Evolutionary conservation across 1,140 invertebrate genomes (phyloP).

Genomic region (Whitmania pigra): DNA sequence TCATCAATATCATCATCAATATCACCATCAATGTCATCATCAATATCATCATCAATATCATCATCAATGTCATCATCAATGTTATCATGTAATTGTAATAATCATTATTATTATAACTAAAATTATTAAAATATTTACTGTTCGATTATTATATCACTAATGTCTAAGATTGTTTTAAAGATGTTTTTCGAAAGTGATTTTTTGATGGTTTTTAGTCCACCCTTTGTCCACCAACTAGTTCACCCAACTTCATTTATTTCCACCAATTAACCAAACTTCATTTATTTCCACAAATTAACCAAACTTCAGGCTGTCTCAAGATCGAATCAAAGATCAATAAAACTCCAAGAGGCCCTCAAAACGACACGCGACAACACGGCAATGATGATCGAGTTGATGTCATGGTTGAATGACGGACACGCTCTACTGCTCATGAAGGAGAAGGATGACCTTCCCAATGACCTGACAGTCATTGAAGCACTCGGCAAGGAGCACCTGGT

Average conservation of each 20-base stretch:
- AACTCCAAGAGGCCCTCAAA: constrained; percentile 61
- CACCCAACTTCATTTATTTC: not conserved
- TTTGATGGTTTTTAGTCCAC: no score
- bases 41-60: no score
- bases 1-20: no score
- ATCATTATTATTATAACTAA: no score
- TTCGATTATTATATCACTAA: no score
- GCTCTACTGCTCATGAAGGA: constrained; percentile 70
- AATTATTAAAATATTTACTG: no score
- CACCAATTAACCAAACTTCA: not conserved
- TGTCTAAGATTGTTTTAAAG: no score
- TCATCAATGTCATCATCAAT: no score
- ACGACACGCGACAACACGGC: constrained; percentile 47
- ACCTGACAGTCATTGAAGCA: constrained; percentile 38
- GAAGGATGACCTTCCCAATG: constrained; percentile 68
- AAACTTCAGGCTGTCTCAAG: constrained; percentile 26
- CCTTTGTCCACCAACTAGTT: no score
- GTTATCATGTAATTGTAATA: no score
- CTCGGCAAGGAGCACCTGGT: constrained; percentile 40
- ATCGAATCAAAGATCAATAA: constrained; percentile 59
- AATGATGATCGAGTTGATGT: constrained; percentile 76
- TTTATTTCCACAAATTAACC: not conserved
- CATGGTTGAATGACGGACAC: constrained; percentile 77
- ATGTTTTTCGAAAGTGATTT: no score
- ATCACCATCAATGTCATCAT: no score